These are phyloP conservation scores for Euphonia xanthogaster DNA, from an alignment of 2,797 vertebrate species.

Conservation along the genomic window DNA sequence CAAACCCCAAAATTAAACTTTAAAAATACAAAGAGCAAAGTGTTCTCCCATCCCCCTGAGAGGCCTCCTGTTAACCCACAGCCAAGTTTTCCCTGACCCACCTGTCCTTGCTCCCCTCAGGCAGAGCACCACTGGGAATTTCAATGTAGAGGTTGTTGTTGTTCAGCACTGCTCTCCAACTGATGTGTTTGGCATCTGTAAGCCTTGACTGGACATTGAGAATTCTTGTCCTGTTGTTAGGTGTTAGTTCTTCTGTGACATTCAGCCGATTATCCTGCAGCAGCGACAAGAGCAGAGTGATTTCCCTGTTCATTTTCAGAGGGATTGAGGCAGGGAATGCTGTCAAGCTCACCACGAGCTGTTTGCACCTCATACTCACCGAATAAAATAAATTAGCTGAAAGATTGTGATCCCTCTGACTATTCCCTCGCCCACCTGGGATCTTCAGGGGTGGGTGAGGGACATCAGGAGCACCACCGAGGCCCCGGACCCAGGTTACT, in stretches of 20 bases:
- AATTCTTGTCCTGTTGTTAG: conserved; percentile 86
- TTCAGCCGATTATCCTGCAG: conserved; percentile 92
- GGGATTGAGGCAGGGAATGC: background rate
- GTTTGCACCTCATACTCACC: conserved; percentile 79
- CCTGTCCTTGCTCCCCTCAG: conserved; percentile 98
- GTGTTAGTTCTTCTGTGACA: conserved; percentile 91
- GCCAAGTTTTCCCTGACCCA: conserved; percentile 6
- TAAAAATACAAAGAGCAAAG: background rate
- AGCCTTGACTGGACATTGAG: conserved; percentile 90
- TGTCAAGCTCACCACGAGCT: background rate
- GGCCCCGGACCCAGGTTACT: conserved; percentile 99
- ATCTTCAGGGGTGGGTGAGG: conserved; percentile 99
- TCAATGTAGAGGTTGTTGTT: conserved; percentile 90
- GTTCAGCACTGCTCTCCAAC: conserved; percentile 91
- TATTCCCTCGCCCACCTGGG: conserved; percentile 99
- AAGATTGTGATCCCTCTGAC: conserved; percentile 99
- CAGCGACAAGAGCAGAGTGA: background rate
- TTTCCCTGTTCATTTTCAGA: background rate
- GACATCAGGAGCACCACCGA: conserved; percentile 99
- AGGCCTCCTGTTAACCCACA: rapidly evolving
- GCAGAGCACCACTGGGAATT: conserved; percentile 90
- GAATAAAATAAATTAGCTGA: conserved; percentile 96
- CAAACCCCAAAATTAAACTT: background rate
- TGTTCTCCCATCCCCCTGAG: background rate
- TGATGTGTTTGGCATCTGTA: conserved; percentile 85